These are phyloP conservation scores for Pterostichus madidus DNA, from an alignment of 2,888 invertebrate species.

Conservation along the genomic window DNA sequence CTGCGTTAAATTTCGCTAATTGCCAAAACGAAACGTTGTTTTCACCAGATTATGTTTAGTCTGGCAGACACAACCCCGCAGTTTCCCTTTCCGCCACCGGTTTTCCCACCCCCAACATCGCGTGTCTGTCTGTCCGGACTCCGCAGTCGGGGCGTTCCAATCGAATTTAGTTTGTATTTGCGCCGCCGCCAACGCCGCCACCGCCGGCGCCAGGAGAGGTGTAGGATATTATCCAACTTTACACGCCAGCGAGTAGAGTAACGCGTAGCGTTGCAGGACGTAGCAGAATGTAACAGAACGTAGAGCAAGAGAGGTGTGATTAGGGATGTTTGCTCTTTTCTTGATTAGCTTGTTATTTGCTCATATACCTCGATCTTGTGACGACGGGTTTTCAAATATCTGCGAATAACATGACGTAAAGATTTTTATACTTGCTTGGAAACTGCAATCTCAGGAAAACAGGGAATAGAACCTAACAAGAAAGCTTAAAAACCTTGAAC, in stretches of 20 bases:
- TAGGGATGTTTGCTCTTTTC: no score
- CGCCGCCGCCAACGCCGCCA: background rate
- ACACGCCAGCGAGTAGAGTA: constrained; percentile 3
- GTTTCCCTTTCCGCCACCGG: background rate
- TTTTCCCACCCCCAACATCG: constrained; percentile 5
- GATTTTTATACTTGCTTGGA: no score
- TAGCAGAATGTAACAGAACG: no score
- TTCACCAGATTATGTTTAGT: constrained; percentile 62
- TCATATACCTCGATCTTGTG: no score
- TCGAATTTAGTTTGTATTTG: constrained; percentile 58
- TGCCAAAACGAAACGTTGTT: constrained; percentile 43
- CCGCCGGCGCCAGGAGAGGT: constrained; percentile 7
- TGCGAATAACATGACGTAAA: no score
- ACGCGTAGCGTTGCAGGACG: no score
- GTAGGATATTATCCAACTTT: constrained; percentile 49
- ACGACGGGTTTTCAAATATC: no score
- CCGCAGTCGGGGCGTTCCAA: constrained; percentile 3
- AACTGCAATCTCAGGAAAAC: no score
- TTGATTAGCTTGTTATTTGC: no score
- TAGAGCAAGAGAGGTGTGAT: background rate
- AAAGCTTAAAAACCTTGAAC: no score
- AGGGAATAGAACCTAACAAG: no score
- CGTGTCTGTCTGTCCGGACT: constrained; percentile 26
- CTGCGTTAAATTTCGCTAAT: constrained; percentile 33
- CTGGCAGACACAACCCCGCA: constrained; percentile 52